A percentile compares a stretch with the other conserved stretches of the same genome.
Evolutionary conservation across 2,113 vertebrate species (phyloP).

Genomic region (Semicossyphus pulcher): DNA sequence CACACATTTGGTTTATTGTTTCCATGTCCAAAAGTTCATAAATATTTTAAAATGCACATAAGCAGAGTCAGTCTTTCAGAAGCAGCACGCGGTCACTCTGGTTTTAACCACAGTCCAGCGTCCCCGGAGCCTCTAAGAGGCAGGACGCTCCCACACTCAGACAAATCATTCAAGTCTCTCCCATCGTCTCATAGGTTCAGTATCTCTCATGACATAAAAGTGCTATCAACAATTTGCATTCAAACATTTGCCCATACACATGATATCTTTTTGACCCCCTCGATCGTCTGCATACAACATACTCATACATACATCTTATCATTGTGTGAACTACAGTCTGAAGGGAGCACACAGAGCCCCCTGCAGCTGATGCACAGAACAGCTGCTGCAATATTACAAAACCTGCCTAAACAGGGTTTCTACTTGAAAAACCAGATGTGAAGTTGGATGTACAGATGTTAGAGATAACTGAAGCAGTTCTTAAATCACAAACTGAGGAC

Average conservation of each 20-base stretch:
- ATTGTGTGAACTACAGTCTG: slow-evolving; percentile 37
- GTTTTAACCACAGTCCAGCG: slow-evolving; percentile 30
- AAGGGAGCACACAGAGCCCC: slow-evolving; percentile 31
- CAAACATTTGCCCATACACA: slow-evolving; percentile 36
- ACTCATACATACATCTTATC: slow-evolving; percentile 42
- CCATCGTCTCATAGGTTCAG: slow-evolving; percentile 17
- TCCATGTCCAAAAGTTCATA: slow-evolving; percentile 70
- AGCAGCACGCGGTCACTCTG: slow-evolving; percentile 47
- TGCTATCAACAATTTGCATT: slow-evolving; percentile 48
- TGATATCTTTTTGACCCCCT: slow-evolving; percentile 20
- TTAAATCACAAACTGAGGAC: slow-evolving; percentile 54
- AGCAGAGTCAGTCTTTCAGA: slow-evolving; percentile 66
- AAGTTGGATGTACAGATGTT: slow-evolving; percentile 46
- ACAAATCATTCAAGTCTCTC: slow-evolving; percentile 44
- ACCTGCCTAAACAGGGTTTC: slow-evolving; percentile 45
- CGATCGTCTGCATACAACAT: slow-evolving; percentile 29
- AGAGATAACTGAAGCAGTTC: slow-evolving; percentile 42
- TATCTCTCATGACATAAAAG: slow-evolving; percentile 49
- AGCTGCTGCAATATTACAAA: slow-evolving; percentile 53
- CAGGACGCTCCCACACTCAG: slow-evolving; percentile 36
- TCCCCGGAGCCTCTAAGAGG: slow-evolving; percentile 35
- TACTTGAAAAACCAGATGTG: slow-evolving; percentile 40
- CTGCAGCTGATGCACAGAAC: slow-evolving; percentile 55
- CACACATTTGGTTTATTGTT: slow-evolving; percentile 81
- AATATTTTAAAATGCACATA: slow-evolving; percentile 73